phyloP scores from a whole-genome alignment of 1,140 invertebrate species.

The Brachionus rotundiformis region DNA sequence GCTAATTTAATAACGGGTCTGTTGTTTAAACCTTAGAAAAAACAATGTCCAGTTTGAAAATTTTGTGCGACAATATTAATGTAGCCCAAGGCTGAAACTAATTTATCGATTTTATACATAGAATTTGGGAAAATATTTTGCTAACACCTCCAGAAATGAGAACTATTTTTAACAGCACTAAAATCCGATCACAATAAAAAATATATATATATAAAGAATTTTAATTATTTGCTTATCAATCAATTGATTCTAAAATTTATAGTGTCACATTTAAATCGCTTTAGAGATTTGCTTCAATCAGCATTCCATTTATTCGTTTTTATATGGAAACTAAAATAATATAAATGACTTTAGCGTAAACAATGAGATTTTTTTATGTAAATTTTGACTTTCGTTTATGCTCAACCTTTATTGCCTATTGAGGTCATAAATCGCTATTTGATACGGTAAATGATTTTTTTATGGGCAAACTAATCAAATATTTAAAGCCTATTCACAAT shows the following conservation, averaged over 20 bases:
- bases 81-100: neutral
- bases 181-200: conserved; percentile 1
- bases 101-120: neutral
- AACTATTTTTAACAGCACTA: neutral
- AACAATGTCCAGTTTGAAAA: neutral
- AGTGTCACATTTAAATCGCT: conserved; percentile 28
- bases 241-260: conserved; percentile 3
- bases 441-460: conserved; percentile 51
- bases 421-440: conserved; percentile 42
- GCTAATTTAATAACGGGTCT: conserved; percentile 25
- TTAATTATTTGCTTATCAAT: conserved; percentile 51
- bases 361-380: conserved; percentile 27
- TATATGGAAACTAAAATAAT: neutral
- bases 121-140: neutral
- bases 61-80: neutral
- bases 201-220: neutral
- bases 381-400: conserved; percentile 38
- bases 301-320: conserved; percentile 29
- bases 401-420: conserved; percentile 33
- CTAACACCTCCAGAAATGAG: conserved; percentile 32
- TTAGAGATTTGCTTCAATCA: conserved; percentile 14
- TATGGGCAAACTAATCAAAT: neutral
- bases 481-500: conserved; percentile 21
- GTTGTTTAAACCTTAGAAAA: neutral
- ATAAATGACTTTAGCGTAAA: conserved; percentile 20